A percentile compares a stretch with the other conserved stretches of the same genome.
These are phyloP conservation scores for Brotula barbata DNA, from an alignment of 2,797 vertebrate species.

Conservation along the genomic window DNA sequence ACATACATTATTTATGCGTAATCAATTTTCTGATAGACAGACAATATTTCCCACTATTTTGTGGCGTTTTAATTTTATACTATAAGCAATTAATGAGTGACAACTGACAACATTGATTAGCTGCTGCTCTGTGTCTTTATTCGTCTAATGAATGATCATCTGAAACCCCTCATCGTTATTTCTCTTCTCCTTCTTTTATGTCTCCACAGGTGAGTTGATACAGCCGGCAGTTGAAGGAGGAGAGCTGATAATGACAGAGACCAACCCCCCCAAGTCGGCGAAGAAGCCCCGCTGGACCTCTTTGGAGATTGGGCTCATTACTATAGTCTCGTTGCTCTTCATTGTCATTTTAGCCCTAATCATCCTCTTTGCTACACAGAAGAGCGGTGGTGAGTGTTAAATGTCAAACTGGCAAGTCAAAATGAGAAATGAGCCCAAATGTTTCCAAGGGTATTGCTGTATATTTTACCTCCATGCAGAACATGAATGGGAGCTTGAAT, in stretches of 20 bases:
- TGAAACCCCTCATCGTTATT: too few species aligned
- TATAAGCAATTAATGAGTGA: too few species aligned
- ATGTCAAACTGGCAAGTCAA: neutral
- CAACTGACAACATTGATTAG: too few species aligned
- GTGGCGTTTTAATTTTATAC: too few species aligned
- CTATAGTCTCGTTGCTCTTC: conserved; percentile 84
- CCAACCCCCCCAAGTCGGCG: conserved; percentile 85
- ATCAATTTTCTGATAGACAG: too few species aligned
- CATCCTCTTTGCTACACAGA: conserved; percentile 87
- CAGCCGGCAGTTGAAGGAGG: conserved; percentile 89
- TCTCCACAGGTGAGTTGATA: conserved; percentile 82
- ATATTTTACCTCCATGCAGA: neutral
- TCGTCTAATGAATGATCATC: too few species aligned
- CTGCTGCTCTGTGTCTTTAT: too few species aligned
- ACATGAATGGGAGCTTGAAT: neutral
- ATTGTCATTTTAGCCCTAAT: conserved; percentile 86
- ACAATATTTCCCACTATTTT: too few species aligned
- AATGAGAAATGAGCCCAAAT: conserved; percentile 1
- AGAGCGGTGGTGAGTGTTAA: conserved; percentile 77
- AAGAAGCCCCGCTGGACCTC: conserved; percentile 87
- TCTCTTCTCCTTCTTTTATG: neutral
- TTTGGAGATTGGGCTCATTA: conserved; percentile 87
- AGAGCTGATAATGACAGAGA: conserved; percentile 90
- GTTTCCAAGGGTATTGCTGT: neutral
- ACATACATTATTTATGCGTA: too few species aligned